These are phyloP conservation scores for Volucella inanis DNA, from an alignment of 2,888 invertebrate genomes.

Conservation along the genomic window DNA sequence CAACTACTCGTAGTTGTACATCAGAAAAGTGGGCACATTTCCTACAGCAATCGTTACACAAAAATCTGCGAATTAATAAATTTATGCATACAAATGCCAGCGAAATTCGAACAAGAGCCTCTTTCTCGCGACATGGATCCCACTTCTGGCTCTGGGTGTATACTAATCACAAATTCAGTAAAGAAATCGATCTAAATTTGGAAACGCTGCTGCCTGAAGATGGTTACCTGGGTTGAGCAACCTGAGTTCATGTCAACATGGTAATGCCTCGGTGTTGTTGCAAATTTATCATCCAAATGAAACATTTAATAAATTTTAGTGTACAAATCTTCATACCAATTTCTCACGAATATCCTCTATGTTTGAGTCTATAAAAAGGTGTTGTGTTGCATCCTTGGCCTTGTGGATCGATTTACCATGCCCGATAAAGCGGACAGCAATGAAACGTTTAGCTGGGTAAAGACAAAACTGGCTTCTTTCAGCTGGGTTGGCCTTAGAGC, in stretches of 20 bases:
- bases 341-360: constrained; percentile 69
- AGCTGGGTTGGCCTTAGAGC: not conserved
- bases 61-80: constrained; percentile 73
- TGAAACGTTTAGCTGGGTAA: constrained; percentile 11
- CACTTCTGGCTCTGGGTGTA: constrained; percentile 37
- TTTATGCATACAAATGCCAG: constrained; percentile 70
- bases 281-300: constrained; percentile 65
- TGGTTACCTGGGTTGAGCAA: not conserved
- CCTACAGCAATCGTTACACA: constrained; percentile 55
- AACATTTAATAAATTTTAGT: constrained; percentile 70
- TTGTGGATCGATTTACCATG: constrained; percentile 72
- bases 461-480: constrained; percentile 31
- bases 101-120: constrained; percentile 45
- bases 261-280: constrained; percentile 58
- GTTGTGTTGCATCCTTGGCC: constrained; percentile 61
- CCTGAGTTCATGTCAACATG: constrained; percentile 47
- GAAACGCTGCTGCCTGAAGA: constrained; percentile 32
- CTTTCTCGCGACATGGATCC: constrained; percentile 53
- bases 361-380: constrained; percentile 22
- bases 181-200: constrained; percentile 73
- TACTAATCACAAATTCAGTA: constrained; percentile 70
- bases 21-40: constrained; percentile 29
- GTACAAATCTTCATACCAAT: constrained; percentile 71
- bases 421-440: constrained; percentile 61
- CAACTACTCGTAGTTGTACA: constrained; percentile 7